Percentiles rank a stretch among this genome's conserved stretches.
Conservation (phyloP, 1,140 invertebrate species). For the Brachystomella parvula region DNA sequence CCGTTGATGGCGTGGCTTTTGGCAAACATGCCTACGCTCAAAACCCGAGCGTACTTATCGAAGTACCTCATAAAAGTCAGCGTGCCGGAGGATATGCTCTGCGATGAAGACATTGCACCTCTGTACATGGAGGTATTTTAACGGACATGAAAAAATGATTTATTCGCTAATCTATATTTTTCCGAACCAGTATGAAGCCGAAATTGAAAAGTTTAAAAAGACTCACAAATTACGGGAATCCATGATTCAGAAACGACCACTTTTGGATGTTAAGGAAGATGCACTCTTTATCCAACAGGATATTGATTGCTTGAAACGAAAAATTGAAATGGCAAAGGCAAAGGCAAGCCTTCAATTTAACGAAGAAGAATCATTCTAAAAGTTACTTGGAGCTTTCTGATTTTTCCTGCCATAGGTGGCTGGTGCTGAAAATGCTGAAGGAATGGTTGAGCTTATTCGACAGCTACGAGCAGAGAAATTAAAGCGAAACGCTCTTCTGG, state of each 20-base stretch:
- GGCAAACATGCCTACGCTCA: not conserved
- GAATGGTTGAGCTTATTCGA: not conserved
- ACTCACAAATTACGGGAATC: not conserved
- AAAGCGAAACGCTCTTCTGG: not conserved
- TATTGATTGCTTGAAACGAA: not conserved
- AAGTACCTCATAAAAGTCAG: not conserved
- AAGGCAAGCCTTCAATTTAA: not conserved
- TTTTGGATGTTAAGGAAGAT: not conserved
- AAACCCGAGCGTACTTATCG: not conserved
- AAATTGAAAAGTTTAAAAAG: not conserved
- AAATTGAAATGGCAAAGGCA: not conserved
- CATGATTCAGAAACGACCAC: not conserved
- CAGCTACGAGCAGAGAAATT: not conserved
- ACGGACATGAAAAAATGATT: not conserved
- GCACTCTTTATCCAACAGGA: not conserved
- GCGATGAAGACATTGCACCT: not conserved
- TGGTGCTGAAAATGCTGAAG: too few relatives aligned
- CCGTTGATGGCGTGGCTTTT: constrained; percentile 1
- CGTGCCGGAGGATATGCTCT: not conserved
- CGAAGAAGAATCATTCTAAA: not conserved
- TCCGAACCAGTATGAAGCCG: not conserved
- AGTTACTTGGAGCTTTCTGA: not conserved
- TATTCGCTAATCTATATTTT: not conserved
- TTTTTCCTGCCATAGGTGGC: too few relatives aligned
- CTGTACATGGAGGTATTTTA: not conserved